phyloP scores from a whole-genome alignment of 2,113 vertebrate genomes.

The Danionella cerebrum region DNA sequence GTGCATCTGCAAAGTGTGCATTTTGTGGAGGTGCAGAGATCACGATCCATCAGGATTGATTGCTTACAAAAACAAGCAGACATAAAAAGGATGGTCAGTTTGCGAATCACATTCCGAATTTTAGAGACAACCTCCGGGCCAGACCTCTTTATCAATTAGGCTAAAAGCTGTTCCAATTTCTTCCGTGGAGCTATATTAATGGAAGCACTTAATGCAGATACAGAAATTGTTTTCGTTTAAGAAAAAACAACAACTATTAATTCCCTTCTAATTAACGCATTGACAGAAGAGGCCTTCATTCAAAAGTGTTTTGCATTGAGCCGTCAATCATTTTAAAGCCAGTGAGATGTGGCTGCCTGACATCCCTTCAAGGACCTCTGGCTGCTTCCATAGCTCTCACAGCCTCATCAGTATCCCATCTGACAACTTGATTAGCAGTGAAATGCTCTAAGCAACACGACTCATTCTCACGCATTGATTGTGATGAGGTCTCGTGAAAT shows the following conservation, averaged over 20 bases:
- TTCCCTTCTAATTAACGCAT: neutral
- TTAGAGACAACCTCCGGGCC: slow-evolving; percentile 45
- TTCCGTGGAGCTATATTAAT: slow-evolving; percentile 34
- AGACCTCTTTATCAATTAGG: slow-evolving; percentile 38
- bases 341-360: neutral
- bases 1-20: slow-evolving; percentile 45
- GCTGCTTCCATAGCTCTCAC: neutral
- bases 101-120: slow-evolving; percentile 49
- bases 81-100: slow-evolving; percentile 44
- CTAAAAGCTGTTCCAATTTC: slow-evolving; percentile 30
- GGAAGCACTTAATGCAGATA: slow-evolving; percentile 48
- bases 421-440: slow-evolving; percentile 20
- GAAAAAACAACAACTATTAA: neutral
- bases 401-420: slow-evolving; percentile 9
- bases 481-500: neutral
- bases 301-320: neutral
- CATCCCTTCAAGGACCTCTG: slow-evolving; percentile 1
- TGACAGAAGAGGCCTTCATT: slow-evolving; percentile 9
- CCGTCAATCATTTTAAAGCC: slow-evolving; percentile 17
- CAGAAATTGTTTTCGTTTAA: neutral
- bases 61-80: slow-evolving; percentile 51
- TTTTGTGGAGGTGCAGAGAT: slow-evolving; percentile 41
- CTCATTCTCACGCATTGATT: neutral
- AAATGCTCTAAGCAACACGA: neutral
- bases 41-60: slow-evolving; percentile 45